Conservation (phyloP, 2,113 vertebrate species). For the Eudyptes chrysolophus region DNA sequence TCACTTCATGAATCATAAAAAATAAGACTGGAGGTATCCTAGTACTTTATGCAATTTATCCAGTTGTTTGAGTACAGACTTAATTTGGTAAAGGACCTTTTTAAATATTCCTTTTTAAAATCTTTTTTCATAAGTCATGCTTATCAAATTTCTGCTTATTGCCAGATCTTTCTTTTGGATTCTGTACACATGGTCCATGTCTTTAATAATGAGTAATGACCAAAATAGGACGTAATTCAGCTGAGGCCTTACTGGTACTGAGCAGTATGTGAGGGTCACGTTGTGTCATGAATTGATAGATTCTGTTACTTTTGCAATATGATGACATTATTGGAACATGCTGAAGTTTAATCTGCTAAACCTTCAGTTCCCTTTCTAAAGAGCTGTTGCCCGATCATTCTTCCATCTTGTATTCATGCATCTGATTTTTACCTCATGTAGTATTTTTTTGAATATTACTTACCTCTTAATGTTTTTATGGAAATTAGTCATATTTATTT, state of each 20-base stretch:
- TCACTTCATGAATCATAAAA: neutral
- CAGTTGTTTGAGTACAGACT: neutral
- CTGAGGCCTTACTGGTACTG: neutral
- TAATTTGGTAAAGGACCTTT: neutral
- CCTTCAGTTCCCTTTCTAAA: neutral
- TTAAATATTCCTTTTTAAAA: rapidly evolving
- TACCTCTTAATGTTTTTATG: neutral
- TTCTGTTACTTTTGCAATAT: neutral
- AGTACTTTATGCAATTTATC: neutral
- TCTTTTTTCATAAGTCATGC: neutral
- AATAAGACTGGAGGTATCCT: neutral
- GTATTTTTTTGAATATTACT: neutral
- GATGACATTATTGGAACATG: neutral
- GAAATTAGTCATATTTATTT: neutral
- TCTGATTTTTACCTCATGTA: neutral
- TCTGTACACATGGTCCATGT: neutral
- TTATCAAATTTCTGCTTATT: neutral
- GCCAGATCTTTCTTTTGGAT: neutral
- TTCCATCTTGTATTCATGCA: neutral
- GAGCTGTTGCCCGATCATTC: neutral
- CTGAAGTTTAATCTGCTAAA: neutral
- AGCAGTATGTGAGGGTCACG: neutral
- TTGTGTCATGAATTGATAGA: neutral
- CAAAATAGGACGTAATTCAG: neutral
- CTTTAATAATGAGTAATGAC: neutral